Conservation (phyloP, 2,888 invertebrate species). For the Amphiduros pacificus region DNA sequence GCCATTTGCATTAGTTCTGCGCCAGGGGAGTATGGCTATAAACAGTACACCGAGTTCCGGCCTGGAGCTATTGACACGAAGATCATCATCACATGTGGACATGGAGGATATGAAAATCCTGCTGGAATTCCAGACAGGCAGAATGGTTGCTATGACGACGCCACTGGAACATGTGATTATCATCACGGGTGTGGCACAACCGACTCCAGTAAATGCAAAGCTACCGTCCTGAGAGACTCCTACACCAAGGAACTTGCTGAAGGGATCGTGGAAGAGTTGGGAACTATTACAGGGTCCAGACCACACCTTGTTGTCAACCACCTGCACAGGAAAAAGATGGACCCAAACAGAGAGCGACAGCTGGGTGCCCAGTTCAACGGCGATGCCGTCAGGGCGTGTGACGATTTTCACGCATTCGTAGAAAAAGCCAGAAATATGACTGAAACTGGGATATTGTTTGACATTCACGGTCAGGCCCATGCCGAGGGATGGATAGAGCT, state of each 20-base stretch:
- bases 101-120: not conserved
- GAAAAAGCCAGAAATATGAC: not conserved
- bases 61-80: no score
- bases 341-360: not conserved
- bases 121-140: not conserved
- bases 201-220: not conserved
- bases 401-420: slow-evolving; percentile 3
- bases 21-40: no score
- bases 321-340: slow-evolving; percentile 3
- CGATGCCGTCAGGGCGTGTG: not conserved
- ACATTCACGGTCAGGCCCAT: not conserved
- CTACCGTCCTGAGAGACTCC: not conserved
- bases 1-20: no score
- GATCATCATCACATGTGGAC: no score
- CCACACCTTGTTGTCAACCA: slow-evolving; percentile 5
- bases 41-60: no score
- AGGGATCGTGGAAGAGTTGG: not conserved
- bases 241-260: not conserved
- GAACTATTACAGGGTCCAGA: not conserved
- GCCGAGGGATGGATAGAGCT: not conserved
- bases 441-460: not conserved
- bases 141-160: not conserved
- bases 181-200: not conserved
- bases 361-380: not conserved
- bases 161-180: not conserved